Percentiles rank a stretch among this genome's conserved stretches.
phyloP scores from a whole-genome alignment of 1,140 invertebrate genomes.

The Magallana ariakensis region DNA sequence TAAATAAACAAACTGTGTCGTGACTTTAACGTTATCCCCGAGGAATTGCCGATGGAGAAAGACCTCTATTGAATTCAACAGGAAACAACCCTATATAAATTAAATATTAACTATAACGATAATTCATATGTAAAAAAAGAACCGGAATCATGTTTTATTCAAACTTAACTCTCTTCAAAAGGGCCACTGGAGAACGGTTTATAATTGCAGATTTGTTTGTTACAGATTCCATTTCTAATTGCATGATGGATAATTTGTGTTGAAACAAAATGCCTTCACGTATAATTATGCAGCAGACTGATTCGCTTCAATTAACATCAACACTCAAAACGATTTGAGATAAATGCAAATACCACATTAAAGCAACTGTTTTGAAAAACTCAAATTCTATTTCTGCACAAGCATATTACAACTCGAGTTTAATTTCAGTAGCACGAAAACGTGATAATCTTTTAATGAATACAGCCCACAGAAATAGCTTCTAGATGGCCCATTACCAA shows the following conservation, averaged over 20 bases:
- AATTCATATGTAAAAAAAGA: constrained; percentile 24
- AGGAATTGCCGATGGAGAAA: not conserved
- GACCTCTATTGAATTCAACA: not conserved
- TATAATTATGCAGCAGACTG: not conserved
- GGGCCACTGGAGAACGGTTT: not conserved
- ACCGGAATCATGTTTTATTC: constrained; percentile 19
- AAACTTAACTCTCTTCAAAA: not conserved
- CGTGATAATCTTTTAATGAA: no score
- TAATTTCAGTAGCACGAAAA: no score
- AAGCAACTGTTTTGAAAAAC: not conserved
- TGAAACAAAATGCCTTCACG: not conserved
- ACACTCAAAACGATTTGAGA: not conserved
- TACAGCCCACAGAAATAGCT: no score
- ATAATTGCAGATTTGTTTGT: constrained; percentile 29
- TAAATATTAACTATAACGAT: constrained; percentile 21
- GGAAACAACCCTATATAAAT: constrained; percentile 22
- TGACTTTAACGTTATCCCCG: not conserved
- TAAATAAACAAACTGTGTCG: constrained; percentile 13
- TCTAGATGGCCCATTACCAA: no score
- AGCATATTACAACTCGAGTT: no score
- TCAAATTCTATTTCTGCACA: not conserved
- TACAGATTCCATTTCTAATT: constrained; percentile 24
- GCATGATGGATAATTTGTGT: not conserved
- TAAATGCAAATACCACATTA: not conserved
- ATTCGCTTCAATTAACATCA: constrained; percentile 20